Base-by-base conservation (phyloP, 1,140 invertebrate species). In the Psilanteris sp. region DNA sequence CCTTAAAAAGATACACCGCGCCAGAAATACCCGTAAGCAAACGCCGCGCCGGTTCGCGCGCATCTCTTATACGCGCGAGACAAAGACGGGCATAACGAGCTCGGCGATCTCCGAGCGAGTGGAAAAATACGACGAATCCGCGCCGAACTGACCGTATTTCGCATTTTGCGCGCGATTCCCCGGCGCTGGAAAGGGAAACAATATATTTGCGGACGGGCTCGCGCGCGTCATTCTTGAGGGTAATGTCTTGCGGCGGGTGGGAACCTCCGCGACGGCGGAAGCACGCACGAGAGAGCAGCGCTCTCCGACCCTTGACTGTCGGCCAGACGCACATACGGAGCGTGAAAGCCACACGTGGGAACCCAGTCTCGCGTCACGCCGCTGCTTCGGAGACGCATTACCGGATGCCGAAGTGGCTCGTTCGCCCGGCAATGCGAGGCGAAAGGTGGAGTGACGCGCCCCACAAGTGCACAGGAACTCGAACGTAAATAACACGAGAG, bases 261-360 rank as follows among this genome's bases (percentile, higher is more conserved):
- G 78, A 82, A 81, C 74, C 15, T 27, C 36, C 20, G 11, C 57
- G 66, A 71, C 62, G 70, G 36, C 77, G 83, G 83, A 85, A 80
- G 62, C 72, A 81, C 81, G 83, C 83, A 82, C 81, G 81, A 83
- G 61, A 59, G 73, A 85, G 59, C 83, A 82, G 70, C 68, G 68
- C 54, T 59, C 76, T 59, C 72, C 79, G 83, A 83, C 81, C 81
- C 80, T 80, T 79, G 78, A 74, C 73, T 79, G 66, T 73, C 74
- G 67, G 57, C 68, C 64, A 76, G 66, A 79, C 70, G 41, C 54
- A 73, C 52, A 73, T 61, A 48, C 48, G 59, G 54, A 36, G 44
- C 39, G 57, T 68, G 74, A 77, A 78, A 79, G 77, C 67, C 59
- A 66, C 71, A 78, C 72, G 79, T 81, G 79, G 79, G 79, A 81